phyloP scores from a whole-genome alignment of 2,797 vertebrate species.

The Microchirus variegatus region DNA sequence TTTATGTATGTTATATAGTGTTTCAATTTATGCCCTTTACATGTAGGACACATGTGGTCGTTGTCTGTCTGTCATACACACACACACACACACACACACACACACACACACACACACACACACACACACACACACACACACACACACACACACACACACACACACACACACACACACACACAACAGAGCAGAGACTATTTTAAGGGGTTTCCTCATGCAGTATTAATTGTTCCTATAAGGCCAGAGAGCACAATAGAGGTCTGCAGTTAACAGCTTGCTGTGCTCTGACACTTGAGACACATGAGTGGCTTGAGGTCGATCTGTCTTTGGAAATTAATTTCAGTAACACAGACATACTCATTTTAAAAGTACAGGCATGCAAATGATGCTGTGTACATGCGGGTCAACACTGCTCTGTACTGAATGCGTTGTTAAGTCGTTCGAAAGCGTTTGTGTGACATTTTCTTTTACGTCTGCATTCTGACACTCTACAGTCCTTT shows the following conservation, averaged over 20 bases:
- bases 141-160: conserved; percentile 9
- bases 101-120: not conserved
- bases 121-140: conserved; percentile 1
- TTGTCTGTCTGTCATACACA: not conserved
- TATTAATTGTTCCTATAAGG: conserved; percentile 46
- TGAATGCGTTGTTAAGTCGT: too few relatives aligned
- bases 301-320: conserved; percentile 30
- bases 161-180: not conserved
- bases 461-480: too few relatives aligned
- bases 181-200: conserved; percentile 34
- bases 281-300: conserved; percentile 40
- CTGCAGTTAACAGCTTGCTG: conserved; percentile 41
- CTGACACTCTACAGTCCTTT: too few relatives aligned
- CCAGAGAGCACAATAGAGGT: conserved; percentile 43
- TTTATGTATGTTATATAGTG: too few relatives aligned
- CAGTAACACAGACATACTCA: conserved; percentile 15
- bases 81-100: not conserved
- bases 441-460: too few relatives aligned
- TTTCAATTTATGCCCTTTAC: not conserved
- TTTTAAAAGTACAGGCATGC: conserved; percentile 7
- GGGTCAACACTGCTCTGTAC: not conserved
- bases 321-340: conserved; percentile 46
- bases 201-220: conserved; percentile 46
- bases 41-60: not conserved
- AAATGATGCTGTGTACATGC: not conserved